Conservation (phyloP, 1,140 invertebrate species). For the Eumaeus atala region DNA sequence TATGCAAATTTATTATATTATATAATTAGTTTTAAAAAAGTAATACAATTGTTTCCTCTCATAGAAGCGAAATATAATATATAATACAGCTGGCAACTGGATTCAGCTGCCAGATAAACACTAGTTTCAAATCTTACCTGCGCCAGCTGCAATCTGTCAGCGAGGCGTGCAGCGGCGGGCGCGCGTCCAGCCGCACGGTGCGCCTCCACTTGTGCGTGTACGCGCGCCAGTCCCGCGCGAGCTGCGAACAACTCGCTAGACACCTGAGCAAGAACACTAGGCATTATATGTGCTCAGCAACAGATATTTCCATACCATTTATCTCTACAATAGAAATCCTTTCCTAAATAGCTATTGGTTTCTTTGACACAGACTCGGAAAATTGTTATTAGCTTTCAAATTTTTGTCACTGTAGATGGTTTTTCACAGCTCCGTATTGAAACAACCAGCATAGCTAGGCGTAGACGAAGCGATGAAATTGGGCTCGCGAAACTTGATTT, state of each 20-base stretch:
- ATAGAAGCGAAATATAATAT: too few species aligned
- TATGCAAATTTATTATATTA: too few species aligned
- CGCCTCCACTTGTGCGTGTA: conserved; percentile 80
- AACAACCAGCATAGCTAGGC: too few species aligned
- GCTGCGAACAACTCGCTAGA: conserved; percentile 82
- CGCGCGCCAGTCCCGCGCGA: conserved; percentile 79
- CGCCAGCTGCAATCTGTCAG: conserved; percentile 80
- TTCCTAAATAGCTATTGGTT: neutral
- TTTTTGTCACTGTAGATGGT: too few species aligned
- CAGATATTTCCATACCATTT: too few species aligned
- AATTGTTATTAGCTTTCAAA: too few species aligned
- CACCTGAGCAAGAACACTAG: conserved; percentile 60
- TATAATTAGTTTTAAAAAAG: too few species aligned
- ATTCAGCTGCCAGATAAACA: neutral
- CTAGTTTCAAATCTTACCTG: conserved; percentile 20
- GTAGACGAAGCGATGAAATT: too few species aligned
- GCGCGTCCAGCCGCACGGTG: conserved; percentile 83
- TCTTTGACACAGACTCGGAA: too few species aligned
- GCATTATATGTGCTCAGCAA: neutral
- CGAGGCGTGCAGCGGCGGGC: conserved; percentile 84
- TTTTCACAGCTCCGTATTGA: too few species aligned
- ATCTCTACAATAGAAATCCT: neutral
- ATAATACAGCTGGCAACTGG: neutral
- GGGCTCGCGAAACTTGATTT: neutral
- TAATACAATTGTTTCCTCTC: too few species aligned